Base-by-base conservation (phyloP, 2,113 vertebrate species). In the Indicator maculatus region DNA sequence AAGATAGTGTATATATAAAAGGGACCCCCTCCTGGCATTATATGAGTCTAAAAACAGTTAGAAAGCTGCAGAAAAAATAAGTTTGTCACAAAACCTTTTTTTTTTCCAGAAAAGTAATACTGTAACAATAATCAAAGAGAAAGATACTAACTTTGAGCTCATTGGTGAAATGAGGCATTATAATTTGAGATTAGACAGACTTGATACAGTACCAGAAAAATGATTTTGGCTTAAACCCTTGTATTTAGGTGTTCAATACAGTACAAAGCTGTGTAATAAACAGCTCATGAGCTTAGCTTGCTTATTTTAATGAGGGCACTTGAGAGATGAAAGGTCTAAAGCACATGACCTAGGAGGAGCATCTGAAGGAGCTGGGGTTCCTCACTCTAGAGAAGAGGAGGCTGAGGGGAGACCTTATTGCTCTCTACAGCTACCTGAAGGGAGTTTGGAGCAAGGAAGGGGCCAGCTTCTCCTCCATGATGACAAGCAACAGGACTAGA, bases 181-280 rank as follows among this genome's bases (percentile, higher is more conserved):
- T 23, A 64, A 67, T 73, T 92, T 81, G 74, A 84, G 24, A 26
- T 70, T 6, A 81, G 65, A 67, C 19, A 60, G 83, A 52, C 41
- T 0, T 0, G 1, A 1, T 45, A 5, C 2, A 1, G 14, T 8
- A 13, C 11, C 13, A 5, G 5, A 9, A 2, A 8, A 45, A 19
- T 33, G 1, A 50, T 44, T 83, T 56, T 60, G 31, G 12, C 59
- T 81, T 72, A 72, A 80, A 84, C 28, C 8, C 8, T 71, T 60
- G 6, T 45, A 21, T 70, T 50, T 58, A 45, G 28, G 6, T 66
- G 26, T 80, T 36, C 74, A 76, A 81, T 52, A 64, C 36, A 36
- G 1, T 33, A 28, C 33, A 72, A 61, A 81, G 45, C 30, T 56
- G 6, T 33, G 45, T 31, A n/a, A 52, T 44, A 31, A 61, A 31